These are phyloP conservation scores for Caerostris extrusa DNA, from an alignment of 1,140 invertebrate species.

Conservation along the genomic window DNA sequence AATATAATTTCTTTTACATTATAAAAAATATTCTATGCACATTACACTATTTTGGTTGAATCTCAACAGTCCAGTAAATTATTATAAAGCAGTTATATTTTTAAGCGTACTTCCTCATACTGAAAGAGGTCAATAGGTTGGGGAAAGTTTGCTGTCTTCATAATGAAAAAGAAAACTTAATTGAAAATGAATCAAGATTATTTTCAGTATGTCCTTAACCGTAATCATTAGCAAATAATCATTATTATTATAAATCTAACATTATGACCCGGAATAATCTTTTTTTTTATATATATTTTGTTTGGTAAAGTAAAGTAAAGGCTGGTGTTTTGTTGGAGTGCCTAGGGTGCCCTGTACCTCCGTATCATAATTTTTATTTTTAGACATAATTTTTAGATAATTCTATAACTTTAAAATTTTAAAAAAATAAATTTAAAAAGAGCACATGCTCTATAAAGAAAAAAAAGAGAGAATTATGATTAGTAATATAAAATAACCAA, in stretches of 20 bases:
- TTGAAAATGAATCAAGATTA: background rate
- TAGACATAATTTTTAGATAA: too few species aligned
- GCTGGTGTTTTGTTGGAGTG: too few species aligned
- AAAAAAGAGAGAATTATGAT: too few species aligned
- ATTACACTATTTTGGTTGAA: background rate
- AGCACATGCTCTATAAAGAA: too few species aligned
- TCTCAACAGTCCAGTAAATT: background rate
- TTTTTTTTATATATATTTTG: too few species aligned
- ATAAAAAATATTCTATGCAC: background rate
- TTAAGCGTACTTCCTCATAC: background rate
- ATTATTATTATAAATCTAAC: background rate
- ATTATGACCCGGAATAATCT: background rate
- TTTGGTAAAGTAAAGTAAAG: too few species aligned
- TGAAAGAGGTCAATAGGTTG: constrained; percentile 27
- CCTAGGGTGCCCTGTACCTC: too few species aligned
- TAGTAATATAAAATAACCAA: too few species aligned
- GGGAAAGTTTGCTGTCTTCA: background rate
- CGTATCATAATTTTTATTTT: too few species aligned
- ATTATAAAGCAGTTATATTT: background rate
- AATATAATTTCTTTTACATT: too few species aligned
- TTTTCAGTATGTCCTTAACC: background rate
- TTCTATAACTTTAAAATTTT: too few species aligned
- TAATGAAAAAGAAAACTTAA: background rate
- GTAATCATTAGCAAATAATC: background rate
- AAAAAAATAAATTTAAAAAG: too few species aligned